Evolutionary conservation across 2,888 invertebrate species (phyloP).

Genomic region (Oligia strigilis): DNA sequence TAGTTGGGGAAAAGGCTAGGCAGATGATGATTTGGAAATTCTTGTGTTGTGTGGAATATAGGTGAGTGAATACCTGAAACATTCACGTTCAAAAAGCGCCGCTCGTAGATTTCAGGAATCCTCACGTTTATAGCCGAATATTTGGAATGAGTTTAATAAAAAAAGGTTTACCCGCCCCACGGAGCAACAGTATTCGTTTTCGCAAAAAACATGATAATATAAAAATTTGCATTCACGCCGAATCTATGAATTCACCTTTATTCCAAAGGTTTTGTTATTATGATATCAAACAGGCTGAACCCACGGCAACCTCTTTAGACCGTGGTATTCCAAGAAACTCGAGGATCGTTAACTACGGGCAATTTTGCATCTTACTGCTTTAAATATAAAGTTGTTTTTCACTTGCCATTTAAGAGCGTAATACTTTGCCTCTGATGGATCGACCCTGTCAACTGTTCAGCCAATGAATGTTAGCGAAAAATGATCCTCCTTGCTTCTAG

Average conservation of each 20-base stretch:
- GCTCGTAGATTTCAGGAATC: slow-evolving; percentile 34
- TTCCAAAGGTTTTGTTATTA: slow-evolving; percentile 63
- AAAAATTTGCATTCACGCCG: slow-evolving; percentile 60
- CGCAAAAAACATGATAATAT: slow-evolving; percentile 52
- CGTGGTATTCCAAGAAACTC: slow-evolving; percentile 67
- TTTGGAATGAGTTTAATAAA: slow-evolving; percentile 9
- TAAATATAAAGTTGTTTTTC: slow-evolving; percentile 70
- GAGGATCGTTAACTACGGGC: slow-evolving; percentile 59
- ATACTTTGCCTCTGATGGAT: slow-evolving; percentile 75
- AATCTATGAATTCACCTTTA: slow-evolving; percentile 55
- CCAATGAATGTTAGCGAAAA: slow-evolving; percentile 77
- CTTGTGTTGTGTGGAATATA: slow-evolving; percentile 4
- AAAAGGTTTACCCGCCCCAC: slow-evolving; percentile 24
- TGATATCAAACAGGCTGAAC: slow-evolving; percentile 66
- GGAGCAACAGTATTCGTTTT: slow-evolving; percentile 38
- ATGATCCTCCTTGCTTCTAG: slow-evolving; percentile 74
- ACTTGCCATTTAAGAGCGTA: slow-evolving; percentile 54
- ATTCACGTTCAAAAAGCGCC: slow-evolving; percentile 6
- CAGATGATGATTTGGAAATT: slow-evolving; percentile 10
- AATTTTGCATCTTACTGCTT: slow-evolving; percentile 61
- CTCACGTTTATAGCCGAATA: slow-evolving; percentile 25
- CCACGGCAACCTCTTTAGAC: slow-evolving; percentile 67
- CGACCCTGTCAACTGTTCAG: slow-evolving; percentile 76
- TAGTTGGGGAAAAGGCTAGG: too few species aligned
- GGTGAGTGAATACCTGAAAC: not conserved